These are phyloP conservation scores for Sebastes nivosus DNA, from an alignment of 2,797 vertebrate genomes.

Conservation along the genomic window DNA sequence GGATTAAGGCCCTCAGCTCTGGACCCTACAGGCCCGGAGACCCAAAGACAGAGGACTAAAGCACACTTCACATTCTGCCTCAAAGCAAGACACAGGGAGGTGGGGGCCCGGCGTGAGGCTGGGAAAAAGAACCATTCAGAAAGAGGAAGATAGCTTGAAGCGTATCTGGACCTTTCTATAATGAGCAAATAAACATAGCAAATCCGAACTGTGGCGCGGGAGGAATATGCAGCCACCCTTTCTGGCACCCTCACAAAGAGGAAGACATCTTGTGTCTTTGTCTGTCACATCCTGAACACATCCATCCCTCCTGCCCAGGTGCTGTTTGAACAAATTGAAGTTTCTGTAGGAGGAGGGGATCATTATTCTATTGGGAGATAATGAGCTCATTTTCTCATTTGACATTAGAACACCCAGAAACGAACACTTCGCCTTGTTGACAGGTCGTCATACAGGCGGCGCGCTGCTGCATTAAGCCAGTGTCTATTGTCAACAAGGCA, in stretches of 20 bases:
- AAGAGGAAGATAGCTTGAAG: constrained; percentile 40
- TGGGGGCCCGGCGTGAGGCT: not conserved
- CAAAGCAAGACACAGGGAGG: constrained; percentile 35
- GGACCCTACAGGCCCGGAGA: constrained; percentile 63
- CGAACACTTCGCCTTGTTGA: constrained; percentile 51
- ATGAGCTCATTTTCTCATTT: constrained; percentile 66
- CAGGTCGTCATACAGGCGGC: constrained; percentile 56
- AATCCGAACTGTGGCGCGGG: not conserved
- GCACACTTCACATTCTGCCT: constrained; percentile 64
- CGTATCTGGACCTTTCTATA: constrained; percentile 58
- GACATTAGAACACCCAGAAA: constrained; percentile 63
- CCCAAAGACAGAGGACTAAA: constrained; percentile 59
- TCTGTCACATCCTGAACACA: constrained; percentile 37
- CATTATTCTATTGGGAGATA: constrained; percentile 61
- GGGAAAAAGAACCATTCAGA: constrained; percentile 37
- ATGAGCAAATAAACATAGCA: constrained; percentile 59
- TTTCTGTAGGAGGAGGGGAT: constrained; percentile 49
- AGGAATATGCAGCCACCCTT: constrained; percentile 5
- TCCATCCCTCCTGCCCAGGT: constrained; percentile 41
- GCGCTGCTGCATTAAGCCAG: constrained; percentile 26
- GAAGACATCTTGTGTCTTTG: constrained; percentile 35
- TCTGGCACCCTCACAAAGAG: constrained; percentile 20
- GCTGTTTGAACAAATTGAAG: constrained; percentile 61
- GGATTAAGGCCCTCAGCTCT: constrained; percentile 77
- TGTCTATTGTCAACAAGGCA: constrained; percentile 58